Base-by-base conservation (phyloP, 2,113 vertebrate genomes). In the Gymnogyps californianus region DNA sequence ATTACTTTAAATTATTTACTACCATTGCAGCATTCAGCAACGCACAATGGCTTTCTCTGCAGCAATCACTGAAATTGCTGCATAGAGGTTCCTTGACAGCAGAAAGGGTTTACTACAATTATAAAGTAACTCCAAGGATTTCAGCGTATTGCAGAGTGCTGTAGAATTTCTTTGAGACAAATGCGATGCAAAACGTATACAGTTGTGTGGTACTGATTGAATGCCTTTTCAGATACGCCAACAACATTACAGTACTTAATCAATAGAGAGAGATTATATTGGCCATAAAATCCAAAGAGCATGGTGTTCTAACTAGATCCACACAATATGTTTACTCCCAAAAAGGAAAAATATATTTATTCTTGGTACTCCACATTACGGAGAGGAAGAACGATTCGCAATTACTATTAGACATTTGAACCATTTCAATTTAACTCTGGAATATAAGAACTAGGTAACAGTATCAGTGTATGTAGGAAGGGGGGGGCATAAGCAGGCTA, bases 241-340 rank as follows among this genome's bases (percentile, higher is more conserved):
- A 64, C 90, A 64, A 78, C 93, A 83, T 38, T 61, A 11, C 44
- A 81, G 22, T 71, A 36, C 83, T 97, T 97, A 93, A 95, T 94
- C 87, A 91, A 84, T 71, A 76, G 25, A 93, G 67, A 89, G 36
- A 96, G 92, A 91, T 96, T 88, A 95, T 70, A 46, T 65, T 77
- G 32, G 72, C 64, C 83, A 70, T 95, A 85, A 77, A 95, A 95
- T 80, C 78, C 78, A 85, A 87, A 64, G 83, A 87, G 77, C 76
- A 51, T n/a, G 36, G 14, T 75, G 66, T 95, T 92, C 90, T 71
- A 92, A 83, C 47, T 83, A 92, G 66, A 94, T 77, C 89, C 69
- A 54, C 46, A 57, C 55, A 20, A 46, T 74, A 29, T 28, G 71
- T 93, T 75, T 94, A 62, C 47, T 49, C 90, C 78, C 81, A 80